phyloP scores from a whole-genome alignment of 2,888 invertebrate species.

The Eutolmus rufibarbis region DNA sequence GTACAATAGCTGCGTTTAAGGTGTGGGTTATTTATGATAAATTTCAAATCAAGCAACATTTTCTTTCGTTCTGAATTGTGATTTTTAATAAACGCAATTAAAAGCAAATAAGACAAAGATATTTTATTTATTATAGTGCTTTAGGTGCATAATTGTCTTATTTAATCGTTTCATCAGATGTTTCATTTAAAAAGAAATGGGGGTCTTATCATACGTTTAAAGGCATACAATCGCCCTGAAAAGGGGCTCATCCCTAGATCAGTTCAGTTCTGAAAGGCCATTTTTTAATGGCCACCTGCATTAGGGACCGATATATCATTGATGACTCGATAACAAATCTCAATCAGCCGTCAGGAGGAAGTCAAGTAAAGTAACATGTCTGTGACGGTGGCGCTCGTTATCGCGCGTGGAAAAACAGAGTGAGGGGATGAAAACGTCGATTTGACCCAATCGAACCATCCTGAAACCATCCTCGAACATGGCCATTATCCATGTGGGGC shows the following conservation, averaged over 20 bases:
- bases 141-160: not conserved
- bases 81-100: too few relatives aligned
- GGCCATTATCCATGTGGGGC: not conserved
- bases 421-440: not conserved
- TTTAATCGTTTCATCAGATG: not conserved
- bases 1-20: too few relatives aligned
- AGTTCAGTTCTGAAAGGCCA: not conserved
- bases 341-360: slow-evolving; percentile 28
- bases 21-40: too few relatives aligned
- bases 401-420: not conserved
- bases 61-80: too few relatives aligned
- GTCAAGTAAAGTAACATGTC: not conserved
- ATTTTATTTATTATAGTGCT: not conserved
- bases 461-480: not conserved
- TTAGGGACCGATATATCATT: not conserved
- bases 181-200: not conserved
- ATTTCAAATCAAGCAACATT: too few relatives aligned
- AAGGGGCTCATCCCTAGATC: not conserved
- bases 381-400: not conserved
- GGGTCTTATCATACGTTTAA: not conserved
- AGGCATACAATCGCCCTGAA: not conserved
- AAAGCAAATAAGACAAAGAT: not conserved
- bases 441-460: not conserved
- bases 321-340: slow-evolving; percentile 39
- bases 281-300: not conserved